Conservation (phyloP, 2,113 vertebrate species). For the Propithecus coquereli region DNA sequence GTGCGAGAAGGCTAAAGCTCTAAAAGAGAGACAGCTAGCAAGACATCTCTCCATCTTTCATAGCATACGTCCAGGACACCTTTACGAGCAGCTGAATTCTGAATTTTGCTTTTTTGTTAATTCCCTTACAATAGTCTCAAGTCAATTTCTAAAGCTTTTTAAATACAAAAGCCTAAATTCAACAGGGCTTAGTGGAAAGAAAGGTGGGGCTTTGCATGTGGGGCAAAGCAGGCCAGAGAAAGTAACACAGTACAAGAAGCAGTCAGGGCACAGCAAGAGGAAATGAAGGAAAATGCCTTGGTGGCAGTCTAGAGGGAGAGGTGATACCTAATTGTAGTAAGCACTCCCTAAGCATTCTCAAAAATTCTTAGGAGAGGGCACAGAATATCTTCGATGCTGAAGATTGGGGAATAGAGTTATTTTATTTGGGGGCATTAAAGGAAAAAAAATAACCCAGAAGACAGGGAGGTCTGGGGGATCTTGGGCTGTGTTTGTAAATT, state of each 20-base stretch:
- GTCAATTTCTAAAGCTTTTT: not conserved
- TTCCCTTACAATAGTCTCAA: not conserved
- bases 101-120: not conserved
- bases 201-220: not conserved
- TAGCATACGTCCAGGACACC: too few relatives aligned
- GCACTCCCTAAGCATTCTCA: not conserved
- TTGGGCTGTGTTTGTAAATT: not conserved
- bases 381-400: not conserved
- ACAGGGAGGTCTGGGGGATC: not conserved
- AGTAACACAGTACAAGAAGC: not conserved
- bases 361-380: not conserved
- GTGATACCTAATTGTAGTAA: not conserved
- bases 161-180: not conserved
- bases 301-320: not conserved
- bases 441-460: not conserved
- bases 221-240: not conserved
- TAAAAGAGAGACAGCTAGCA: not conserved
- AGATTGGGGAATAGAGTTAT: not conserved
- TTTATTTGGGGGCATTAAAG: not conserved
- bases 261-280: not conserved
- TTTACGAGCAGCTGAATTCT: not conserved
- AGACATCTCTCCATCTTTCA: not conserved
- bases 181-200: not conserved
- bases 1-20: too few relatives aligned
- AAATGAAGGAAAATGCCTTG: not conserved